Base-by-base conservation (phyloP, 2,797 vertebrate genomes). In the Falco berigora region DNA sequence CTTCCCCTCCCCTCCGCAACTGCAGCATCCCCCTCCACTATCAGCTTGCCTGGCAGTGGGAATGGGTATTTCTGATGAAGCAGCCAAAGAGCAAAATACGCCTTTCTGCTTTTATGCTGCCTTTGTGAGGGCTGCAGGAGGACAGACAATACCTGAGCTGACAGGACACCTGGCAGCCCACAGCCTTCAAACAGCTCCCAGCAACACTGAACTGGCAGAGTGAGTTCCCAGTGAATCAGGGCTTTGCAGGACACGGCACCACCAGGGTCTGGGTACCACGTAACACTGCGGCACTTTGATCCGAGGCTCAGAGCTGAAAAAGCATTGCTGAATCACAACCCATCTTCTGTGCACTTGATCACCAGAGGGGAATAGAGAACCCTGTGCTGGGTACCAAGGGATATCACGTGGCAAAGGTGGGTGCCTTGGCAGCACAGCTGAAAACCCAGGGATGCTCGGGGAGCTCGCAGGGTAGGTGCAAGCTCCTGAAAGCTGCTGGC, bases 351-450 rank as follows among this genome's bases (percentile, higher is more conserved):
- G 1, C 15, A 8, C 20, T 32, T 5, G 0, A 13, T 38, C n/a
- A 9, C 25, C 0, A 1, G 8, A 44, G 52, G 14, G 62, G 13
- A 71, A 2, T 4, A 52, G 36, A 55, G 40, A 10, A 64, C 24
- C 4, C 12, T 5, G 21, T 18, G 50, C 63, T 55, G 61, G 30
- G 30, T 8, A 16, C 64, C 52, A n/a, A 50, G 56, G 38, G 3
- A 42, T 59, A 28, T 73, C 64, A 17, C 1, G 1, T 0, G 1
- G 10, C 59, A 9, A 10, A 8, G 27, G 9, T 4, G 6, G 30
- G 15, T 21, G 23, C 28, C 46, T 30, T 21, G n/a, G 38, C 44
- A 59, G 59, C 73, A 47, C 46, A 64, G 30, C 38, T 59, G 74
- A 27, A 69, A 55, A 13, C 13, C 12, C 42, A 38, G 40, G 10